Percentiles rank a stretch among this genome's conserved stretches.
Evolutionary conservation across 2,888 invertebrate species (phyloP).

Genomic region (Noctuana brunneofusca): DNA sequence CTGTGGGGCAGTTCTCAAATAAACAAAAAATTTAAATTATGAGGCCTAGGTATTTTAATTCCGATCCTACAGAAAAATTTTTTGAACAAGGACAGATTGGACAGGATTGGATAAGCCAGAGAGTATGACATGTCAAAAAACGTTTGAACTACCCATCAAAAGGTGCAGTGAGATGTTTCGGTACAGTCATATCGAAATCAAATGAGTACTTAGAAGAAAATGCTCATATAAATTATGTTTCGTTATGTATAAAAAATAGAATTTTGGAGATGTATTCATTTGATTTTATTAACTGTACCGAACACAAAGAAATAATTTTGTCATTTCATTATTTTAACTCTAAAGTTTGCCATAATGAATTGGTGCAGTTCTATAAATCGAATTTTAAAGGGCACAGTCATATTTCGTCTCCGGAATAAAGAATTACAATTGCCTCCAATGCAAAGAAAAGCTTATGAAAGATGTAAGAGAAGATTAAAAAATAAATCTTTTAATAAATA

Average conservation of each 20-base stretch:
- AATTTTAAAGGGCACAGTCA: background rate
- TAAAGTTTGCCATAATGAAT: background rate
- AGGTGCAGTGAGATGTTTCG: background rate
- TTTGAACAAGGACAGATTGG: background rate
- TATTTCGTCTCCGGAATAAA: background rate
- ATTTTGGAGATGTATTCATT: background rate
- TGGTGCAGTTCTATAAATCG: background rate
- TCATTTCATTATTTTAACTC: background rate
- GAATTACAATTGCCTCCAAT: background rate
- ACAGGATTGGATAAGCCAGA: background rate
- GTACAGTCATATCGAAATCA: background rate
- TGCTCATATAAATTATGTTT: background rate
- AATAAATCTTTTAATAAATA: constrained; percentile 1
- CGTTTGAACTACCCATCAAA: background rate
- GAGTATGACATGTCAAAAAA: background rate
- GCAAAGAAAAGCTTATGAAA: background rate
- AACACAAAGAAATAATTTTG: background rate
- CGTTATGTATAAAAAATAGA: background rate
- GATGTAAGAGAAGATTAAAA: constrained; percentile 5
- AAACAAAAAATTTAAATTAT: background rate
- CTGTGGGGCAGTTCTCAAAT: background rate
- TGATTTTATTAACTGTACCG: background rate
- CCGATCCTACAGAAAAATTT: background rate
- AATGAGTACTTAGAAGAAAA: background rate
- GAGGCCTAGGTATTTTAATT: background rate